Evolutionary conservation across 2,888 invertebrate species (phyloP).

Genomic region (Temnothorax ravouxi): DNA sequence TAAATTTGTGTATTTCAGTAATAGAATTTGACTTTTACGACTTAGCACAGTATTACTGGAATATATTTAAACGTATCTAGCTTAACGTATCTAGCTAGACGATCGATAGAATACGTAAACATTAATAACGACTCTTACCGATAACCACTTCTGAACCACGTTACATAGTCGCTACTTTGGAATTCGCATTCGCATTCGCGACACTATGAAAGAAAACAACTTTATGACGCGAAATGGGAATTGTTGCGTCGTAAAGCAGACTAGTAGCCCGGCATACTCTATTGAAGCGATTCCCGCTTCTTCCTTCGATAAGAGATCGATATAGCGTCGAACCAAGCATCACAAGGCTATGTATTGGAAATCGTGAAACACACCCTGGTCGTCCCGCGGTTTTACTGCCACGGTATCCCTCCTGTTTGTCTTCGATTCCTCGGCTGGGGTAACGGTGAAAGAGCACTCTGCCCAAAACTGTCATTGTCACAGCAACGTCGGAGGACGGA

Average conservation of each 20-base stretch:
- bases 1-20: not conserved
- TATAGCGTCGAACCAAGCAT: not conserved
- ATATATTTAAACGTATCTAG: not conserved
- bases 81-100: not conserved
- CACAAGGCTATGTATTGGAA: conserved; percentile 55
- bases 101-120: not conserved
- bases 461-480: conserved; percentile 13
- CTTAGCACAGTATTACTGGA: not conserved
- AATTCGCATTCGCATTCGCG: not conserved
- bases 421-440: conserved; percentile 48
- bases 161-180: not conserved
- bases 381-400: conserved; percentile 53
- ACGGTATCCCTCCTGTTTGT: conserved; percentile 57
- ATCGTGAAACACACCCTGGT: conserved; percentile 38
- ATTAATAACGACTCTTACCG: conserved; percentile 9
- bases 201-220: conserved; percentile 73
- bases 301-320: not conserved
- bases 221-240: conserved; percentile 78
- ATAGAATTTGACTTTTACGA: not conserved
- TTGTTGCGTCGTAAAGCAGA: conserved; percentile 74
- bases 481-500: not conserved
- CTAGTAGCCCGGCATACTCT: conserved; percentile 47
- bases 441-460: not conserved
- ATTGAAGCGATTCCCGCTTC: conserved; percentile 50
- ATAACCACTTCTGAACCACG: not conserved